Conservation (phyloP, 2,888 invertebrate genomes). For the Polydrusus cervinus region DNA sequence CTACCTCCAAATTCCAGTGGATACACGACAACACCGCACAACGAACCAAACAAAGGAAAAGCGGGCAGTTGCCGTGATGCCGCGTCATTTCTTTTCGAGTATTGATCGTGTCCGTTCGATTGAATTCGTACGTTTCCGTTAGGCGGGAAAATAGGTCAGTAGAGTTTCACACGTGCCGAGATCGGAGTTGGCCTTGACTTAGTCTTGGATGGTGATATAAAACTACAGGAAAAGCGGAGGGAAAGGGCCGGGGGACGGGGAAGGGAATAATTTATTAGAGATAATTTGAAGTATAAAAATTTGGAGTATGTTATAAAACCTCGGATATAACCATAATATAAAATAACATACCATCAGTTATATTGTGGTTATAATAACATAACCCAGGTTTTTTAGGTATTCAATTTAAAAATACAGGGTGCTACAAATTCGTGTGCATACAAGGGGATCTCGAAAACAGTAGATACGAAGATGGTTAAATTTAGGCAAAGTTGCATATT, state of each 20-base stretch:
- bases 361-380: too few species aligned
- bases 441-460: too few species aligned
- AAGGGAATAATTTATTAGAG: background rate
- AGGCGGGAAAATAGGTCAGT: constrained; percentile 64
- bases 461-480: too few species aligned
- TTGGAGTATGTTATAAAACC: too few species aligned
- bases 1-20: background rate
- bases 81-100: constrained; percentile 63
- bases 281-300: background rate
- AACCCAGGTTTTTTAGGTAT: too few species aligned
- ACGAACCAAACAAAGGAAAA: constrained; percentile 48
- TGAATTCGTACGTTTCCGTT: constrained; percentile 59
- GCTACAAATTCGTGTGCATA: too few species aligned
- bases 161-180: constrained; percentile 67
- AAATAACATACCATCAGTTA: too few species aligned
- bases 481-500: too few species aligned
- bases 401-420: too few species aligned
- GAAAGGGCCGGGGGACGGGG: background rate
- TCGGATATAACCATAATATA: too few species aligned
- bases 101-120: constrained; percentile 64
- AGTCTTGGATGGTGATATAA: constrained; percentile 32
- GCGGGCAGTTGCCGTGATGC: constrained; percentile 25
- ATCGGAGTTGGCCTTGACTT: constrained; percentile 62
- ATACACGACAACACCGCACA: constrained; percentile 28
- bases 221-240: background rate